These are phyloP conservation scores for Hirundo rustica DNA, from an alignment of 2,797 vertebrate genomes.

Conservation along the genomic window DNA sequence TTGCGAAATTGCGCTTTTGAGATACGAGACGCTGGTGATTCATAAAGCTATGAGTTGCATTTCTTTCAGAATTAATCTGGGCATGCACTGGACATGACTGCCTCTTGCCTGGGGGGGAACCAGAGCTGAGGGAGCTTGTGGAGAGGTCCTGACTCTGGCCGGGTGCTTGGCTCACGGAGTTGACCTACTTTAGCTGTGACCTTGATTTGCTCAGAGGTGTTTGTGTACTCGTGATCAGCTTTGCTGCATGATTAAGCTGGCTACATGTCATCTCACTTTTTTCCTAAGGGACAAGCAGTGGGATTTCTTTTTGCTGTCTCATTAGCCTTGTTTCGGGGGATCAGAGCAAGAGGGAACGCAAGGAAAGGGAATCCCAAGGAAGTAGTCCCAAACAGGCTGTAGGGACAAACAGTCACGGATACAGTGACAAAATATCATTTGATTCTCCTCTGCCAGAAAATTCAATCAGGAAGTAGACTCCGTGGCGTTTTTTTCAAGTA, in stretches of 20 bases:
- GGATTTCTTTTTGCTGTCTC: constrained; percentile 11
- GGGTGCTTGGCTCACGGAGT: constrained; percentile 51
- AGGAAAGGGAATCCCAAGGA: constrained; percentile 43
- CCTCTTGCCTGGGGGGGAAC: background rate
- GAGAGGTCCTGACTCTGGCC: constrained; percentile 38
- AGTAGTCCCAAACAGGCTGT: background rate
- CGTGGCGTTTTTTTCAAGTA: constrained; percentile 72
- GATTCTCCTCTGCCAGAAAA: constrained; percentile 47
- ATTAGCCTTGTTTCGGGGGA: constrained; percentile 1
- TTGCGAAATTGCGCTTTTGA: background rate
- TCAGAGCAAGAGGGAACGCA: constrained; percentile 22
- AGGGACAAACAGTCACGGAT: background rate
- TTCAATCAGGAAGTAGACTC: constrained; percentile 78
- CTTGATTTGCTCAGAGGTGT: constrained; percentile 74
- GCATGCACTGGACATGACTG: background rate
- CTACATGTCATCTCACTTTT: constrained; percentile 30
- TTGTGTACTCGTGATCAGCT: constrained; percentile 64
- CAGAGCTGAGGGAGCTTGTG: background rate
- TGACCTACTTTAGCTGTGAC: constrained; percentile 82
- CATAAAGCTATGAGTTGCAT: background rate
- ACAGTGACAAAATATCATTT: constrained; percentile 27
- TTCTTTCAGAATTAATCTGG: background rate
- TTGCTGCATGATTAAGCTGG: constrained; percentile 63
- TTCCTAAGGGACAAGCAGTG: background rate
- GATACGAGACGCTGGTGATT: background rate